These are phyloP conservation scores for Drosophila saltans DNA, from an alignment of 1,140 invertebrate species.

Conservation along the genomic window DNA sequence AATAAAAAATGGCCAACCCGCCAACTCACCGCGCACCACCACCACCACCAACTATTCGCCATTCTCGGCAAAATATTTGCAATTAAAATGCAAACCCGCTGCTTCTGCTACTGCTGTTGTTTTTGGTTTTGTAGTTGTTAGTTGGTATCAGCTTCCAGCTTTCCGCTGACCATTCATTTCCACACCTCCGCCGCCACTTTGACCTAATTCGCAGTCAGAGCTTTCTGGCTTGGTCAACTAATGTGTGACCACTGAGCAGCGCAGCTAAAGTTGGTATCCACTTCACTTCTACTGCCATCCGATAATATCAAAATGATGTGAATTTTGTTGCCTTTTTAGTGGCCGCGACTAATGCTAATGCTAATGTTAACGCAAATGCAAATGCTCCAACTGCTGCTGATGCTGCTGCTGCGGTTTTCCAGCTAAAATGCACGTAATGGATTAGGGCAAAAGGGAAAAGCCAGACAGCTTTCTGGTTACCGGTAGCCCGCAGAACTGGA, in stretches of 20 bases:
- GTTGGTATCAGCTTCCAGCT: constrained; percentile 5
- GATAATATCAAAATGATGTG: constrained; percentile 40
- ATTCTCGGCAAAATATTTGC: constrained; percentile 48
- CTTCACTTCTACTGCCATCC: constrained; percentile 15
- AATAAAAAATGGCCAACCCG: constrained; percentile 69
- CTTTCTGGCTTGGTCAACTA: constrained; percentile 51
- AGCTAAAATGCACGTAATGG: constrained; percentile 63
- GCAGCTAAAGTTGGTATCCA: constrained; percentile 28
- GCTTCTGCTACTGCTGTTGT: constrained; percentile 5
- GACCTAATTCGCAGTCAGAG: constrained; percentile 61
- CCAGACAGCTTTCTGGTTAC: not conserved
- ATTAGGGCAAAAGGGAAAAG: constrained; percentile 31
- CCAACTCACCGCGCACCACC: not conserved
- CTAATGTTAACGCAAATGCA: constrained; percentile 35
- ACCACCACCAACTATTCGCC: constrained; percentile 25
- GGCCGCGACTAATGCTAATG: constrained; percentile 42
- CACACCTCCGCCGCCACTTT: constrained; percentile 31
- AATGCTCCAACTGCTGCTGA: constrained; percentile 41
- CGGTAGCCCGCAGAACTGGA: constrained; percentile 31
- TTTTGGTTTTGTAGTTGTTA: constrained; percentile 28
- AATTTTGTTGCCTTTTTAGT: constrained; percentile 55
- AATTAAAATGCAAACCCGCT: constrained; percentile 75
- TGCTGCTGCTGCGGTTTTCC: constrained; percentile 43
- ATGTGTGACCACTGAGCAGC: constrained; percentile 29
- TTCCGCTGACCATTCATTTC: constrained; percentile 39